Evolutionary conservation across 2,113 vertebrate species (phyloP), one percentile per base, ranked within the genome.

Genomic region (Brachyhypopomus occidentalis): DNA sequence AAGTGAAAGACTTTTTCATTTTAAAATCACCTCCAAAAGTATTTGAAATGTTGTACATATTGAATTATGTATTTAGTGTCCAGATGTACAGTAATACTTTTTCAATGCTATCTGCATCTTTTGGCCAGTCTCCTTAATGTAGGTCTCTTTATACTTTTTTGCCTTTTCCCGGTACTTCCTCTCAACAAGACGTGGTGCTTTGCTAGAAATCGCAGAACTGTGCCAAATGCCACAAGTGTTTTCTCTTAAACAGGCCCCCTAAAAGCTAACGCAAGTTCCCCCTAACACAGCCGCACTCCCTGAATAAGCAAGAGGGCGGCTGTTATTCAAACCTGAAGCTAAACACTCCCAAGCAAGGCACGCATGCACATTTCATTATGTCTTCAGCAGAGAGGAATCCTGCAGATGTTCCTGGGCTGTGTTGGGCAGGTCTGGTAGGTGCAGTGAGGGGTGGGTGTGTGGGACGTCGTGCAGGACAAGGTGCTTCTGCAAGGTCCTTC

Each of bases 41-140:
- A 27, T 41, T 60, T 14, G 60, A 79, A 36, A 62, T 14, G 23
- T 62, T 95, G 93, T 94, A 94, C 92, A 93, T 95, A 94, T 90
- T 96, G 95, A 95, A 87, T 95, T 93, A 94, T 94, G 88, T 75
- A 36, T 45, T 75, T 79, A n/a, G n/a, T 72, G 38, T 66, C 38
- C 27, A 80, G 22, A 45, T 72, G 41, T 45, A 56, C 38, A 45
- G 59, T 27, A 1, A 6, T 17, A 6, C 30, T 19, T 64, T 45
- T 22, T 11, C 16, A 41, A 74, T 73, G 9, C 14, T 56, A 36
- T 41, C 62, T 64, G 36, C 12, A 12, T 14, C 34, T 25, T 77
- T 77, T 81, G 34, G 9, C 34, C 23, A 1, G 30, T 36, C 19
- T 60, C 8, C 52, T 52, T 27, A 52, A 16, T 45, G 12, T 71